phyloP scores from a whole-genome alignment of 2,888 invertebrate genomes.

The Scaptomyza tumidula region DNA sequence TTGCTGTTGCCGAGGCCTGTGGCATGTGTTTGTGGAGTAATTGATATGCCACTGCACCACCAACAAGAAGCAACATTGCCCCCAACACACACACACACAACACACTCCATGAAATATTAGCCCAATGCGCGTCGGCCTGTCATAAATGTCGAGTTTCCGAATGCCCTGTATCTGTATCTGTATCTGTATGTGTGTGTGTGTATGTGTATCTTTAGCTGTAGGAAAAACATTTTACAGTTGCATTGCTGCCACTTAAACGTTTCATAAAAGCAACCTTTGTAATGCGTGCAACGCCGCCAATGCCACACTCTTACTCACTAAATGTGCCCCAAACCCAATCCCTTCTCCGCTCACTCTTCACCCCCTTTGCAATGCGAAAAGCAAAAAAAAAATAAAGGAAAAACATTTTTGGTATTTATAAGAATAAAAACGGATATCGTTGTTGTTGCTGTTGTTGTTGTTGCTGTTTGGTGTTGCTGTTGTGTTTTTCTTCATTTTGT shows the following conservation, averaged over 20 bases:
- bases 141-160: conserved; percentile 71
- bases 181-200: conserved; percentile 23
- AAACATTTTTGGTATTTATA: conserved; percentile 42
- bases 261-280: conserved; percentile 81
- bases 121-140: conserved; percentile 69
- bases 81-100: conserved; percentile 38
- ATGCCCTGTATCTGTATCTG: conserved; percentile 48
- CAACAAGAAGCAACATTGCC: conserved; percentile 42
- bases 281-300: conserved; percentile 57
- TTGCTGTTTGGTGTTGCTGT: background rate
- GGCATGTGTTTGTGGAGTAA: conserved; percentile 82
- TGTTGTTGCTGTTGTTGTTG: conserved; percentile 25
- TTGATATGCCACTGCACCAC: conserved; percentile 80
- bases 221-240: conserved; percentile 76
- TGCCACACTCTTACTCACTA: conserved; percentile 26
- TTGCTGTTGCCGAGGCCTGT: conserved; percentile 21
- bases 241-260: conserved; percentile 78
- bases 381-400: conserved; percentile 52
- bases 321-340: conserved; percentile 6
- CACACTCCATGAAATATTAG: conserved; percentile 70
- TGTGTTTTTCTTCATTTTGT: conserved; percentile 51
- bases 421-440: conserved; percentile 69
- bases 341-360: conserved; percentile 7
- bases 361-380: conserved; percentile 57
- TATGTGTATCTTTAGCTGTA: conserved; percentile 27